These are phyloP conservation scores for Troides oblongomaculatus DNA, from an alignment of 2,888 invertebrate genomes.

Conservation along the genomic window DNA sequence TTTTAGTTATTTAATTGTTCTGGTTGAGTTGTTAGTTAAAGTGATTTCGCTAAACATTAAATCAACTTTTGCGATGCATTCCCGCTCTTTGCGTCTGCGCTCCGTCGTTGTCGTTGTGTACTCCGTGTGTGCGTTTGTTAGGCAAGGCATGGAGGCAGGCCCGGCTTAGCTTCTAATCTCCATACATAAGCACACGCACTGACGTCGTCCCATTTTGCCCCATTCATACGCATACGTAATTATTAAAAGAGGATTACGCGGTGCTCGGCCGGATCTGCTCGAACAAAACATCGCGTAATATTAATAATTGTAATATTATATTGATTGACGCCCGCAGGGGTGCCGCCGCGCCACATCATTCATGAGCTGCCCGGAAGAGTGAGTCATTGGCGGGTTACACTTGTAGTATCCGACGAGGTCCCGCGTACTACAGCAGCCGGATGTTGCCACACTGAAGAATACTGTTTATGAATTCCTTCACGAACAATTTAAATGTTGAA, in stretches of 20 bases:
- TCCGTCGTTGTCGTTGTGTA: no score
- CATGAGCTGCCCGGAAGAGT: slow-evolving; percentile 22
- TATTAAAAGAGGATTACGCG: slow-evolving; percentile 5
- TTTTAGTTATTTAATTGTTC: no score
- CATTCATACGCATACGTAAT: slow-evolving; percentile 5
- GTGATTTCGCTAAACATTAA: no score
- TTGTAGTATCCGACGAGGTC: not conserved
- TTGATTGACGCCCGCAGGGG: slow-evolving; percentile 14
- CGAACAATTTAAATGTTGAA: no score
- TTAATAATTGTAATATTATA: slow-evolving; percentile 16
- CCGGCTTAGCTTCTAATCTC: slow-evolving; percentile 2
- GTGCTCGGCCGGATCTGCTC: not conserved
- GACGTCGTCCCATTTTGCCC: not conserved
- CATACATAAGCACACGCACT: not conserved
- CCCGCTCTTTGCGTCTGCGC: no score
- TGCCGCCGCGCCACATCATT: slow-evolving; percentile 12
- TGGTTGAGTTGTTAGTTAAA: no score
- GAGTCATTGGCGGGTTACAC: slow-evolving; percentile 19
- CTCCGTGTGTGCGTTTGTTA: no score
- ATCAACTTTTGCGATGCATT: no score
- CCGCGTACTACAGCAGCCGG: slow-evolving; percentile 1
- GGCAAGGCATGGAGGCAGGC: no score
- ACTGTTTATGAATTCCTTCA: not conserved
- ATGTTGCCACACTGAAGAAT: slow-evolving; percentile 15
- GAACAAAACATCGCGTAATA: slow-evolving; percentile 17